Percentiles rank a stretch among this genome's conserved stretches.
phyloP scores from a whole-genome alignment of 2,888 invertebrate species.

The Epicampocera succincta region DNA sequence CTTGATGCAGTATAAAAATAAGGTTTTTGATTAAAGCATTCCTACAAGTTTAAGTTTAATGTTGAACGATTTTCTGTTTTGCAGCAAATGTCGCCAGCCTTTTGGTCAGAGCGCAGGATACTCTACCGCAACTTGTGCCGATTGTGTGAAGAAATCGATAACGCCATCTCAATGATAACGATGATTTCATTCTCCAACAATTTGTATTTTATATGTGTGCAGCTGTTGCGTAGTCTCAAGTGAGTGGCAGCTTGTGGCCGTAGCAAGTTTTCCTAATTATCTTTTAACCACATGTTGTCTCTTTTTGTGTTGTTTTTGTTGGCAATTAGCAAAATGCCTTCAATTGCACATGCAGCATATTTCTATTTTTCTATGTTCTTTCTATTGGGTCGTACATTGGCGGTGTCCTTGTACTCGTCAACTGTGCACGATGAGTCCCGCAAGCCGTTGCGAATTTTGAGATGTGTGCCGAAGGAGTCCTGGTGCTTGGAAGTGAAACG shows the following conservation, averaged over 20 bases:
- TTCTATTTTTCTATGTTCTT: conserved; percentile 84
- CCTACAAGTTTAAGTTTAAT: too few species aligned
- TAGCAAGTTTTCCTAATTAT: conserved; percentile 9
- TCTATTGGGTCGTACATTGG: conserved; percentile 83
- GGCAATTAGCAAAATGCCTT: conserved; percentile 77
- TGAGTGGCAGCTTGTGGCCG: conserved; percentile 68
- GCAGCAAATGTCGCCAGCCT: conserved; percentile 78
- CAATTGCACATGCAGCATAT: conserved; percentile 82
- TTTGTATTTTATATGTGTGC: conserved; percentile 84
- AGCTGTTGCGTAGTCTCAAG: conserved; percentile 83
- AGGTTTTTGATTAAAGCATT: conserved; percentile 78
- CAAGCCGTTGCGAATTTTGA: conserved; percentile 80
- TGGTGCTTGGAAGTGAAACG: conserved; percentile 82
- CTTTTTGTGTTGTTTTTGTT: neutral
- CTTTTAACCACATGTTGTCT: neutral
- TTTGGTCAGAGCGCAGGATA: conserved; percentile 83
- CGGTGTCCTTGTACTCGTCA: conserved; percentile 84
- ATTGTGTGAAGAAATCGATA: conserved; percentile 82
- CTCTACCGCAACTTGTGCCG: conserved; percentile 83
- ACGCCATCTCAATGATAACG: conserved; percentile 83
- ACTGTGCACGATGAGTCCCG: conserved; percentile 83
- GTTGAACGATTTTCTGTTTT: neutral
- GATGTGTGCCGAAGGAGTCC: conserved; percentile 81
- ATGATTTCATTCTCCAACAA: conserved; percentile 84
- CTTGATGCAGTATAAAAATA: conserved; percentile 82